Conservation (phyloP, 2,113 vertebrate genomes). For the Chlamydotis undulata region DNA sequence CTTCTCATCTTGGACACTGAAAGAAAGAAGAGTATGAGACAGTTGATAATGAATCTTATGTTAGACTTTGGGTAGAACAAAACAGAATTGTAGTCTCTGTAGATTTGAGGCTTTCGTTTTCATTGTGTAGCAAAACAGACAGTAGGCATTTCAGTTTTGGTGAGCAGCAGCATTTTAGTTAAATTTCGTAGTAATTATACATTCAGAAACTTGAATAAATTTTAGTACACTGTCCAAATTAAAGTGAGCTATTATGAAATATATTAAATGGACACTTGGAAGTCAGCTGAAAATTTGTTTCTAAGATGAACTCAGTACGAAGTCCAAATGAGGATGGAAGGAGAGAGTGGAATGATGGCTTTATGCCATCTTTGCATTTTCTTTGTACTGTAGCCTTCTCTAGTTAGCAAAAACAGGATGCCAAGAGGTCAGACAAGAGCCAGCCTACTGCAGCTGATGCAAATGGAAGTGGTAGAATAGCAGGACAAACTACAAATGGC, state of each 20-base stretch:
- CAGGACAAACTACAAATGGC: not conserved
- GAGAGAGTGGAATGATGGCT: not conserved
- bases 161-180: not conserved
- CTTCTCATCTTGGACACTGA: not conserved
- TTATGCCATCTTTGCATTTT: not conserved
- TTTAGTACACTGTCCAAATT: not conserved
- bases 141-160: not conserved
- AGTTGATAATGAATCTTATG: not conserved
- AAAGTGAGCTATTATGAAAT: not conserved
- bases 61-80: not conserved
- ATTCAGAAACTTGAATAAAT: not conserved
- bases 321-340: not conserved
- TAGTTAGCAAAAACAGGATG: not conserved
- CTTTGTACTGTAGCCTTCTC: not conserved
- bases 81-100: not conserved
- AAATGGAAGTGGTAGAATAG: not conserved
- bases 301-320: not conserved
- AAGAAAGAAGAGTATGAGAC: not conserved
- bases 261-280: not conserved
- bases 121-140: not conserved
- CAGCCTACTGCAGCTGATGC: not conserved
- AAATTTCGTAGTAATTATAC: not conserved
- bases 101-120: not conserved
- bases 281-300: not conserved
- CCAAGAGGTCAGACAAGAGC: not conserved